Evolutionary conservation across 2,888 invertebrate genomes (phyloP), one percentile per base, ranked within the genome.

Genomic region (Minunthozetes semirufus): DNA sequence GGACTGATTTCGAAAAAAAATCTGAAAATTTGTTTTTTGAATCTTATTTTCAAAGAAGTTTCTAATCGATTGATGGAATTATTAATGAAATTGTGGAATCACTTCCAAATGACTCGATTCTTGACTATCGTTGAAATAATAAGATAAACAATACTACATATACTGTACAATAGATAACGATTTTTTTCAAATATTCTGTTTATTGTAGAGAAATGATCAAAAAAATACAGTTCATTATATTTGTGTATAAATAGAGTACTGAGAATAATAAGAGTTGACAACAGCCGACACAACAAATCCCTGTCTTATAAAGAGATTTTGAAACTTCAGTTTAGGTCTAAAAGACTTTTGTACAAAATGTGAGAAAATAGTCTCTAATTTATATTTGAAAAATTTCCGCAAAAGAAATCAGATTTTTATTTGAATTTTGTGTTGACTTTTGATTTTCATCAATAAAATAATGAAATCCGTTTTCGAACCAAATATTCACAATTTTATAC

Each of bases 211-310:
- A 50, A 19, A n/a, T 50, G 50, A 25, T 13, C 59, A 6, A 22
- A 6, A 22, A 25, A 33, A 22, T 59, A 27, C 59, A 27, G 19
- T 59, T 25, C 19, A 61, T 61, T 61, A 61, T 61, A 61, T 13
- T 61, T 61, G 19, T 22, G 61, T 29, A 29, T 29, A 29, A 29
- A 22, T 29, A 61, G 17, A 6, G 8, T 25, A 61, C 17, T 61
- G 61, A 61, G n/a, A 29, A n/a, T 33, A 61, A 61, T 61, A 61
- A 4, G 61, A 61, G 42, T 42, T 11, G 42, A 42, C 42, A 42
- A 42, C 42, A 42, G 61, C 9, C 33, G 61, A 61, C 61, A 61
- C 61, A 17, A 61, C 61, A 61, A 61, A 61, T 61, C 61, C 61
- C 22, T 27, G 22, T 61, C 61, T 61, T 61, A 61, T 29, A 33